These are phyloP conservation scores for Synaphobranchus kaupii DNA, from an alignment of 2,797 vertebrate genomes.

Conservation along the genomic window DNA sequence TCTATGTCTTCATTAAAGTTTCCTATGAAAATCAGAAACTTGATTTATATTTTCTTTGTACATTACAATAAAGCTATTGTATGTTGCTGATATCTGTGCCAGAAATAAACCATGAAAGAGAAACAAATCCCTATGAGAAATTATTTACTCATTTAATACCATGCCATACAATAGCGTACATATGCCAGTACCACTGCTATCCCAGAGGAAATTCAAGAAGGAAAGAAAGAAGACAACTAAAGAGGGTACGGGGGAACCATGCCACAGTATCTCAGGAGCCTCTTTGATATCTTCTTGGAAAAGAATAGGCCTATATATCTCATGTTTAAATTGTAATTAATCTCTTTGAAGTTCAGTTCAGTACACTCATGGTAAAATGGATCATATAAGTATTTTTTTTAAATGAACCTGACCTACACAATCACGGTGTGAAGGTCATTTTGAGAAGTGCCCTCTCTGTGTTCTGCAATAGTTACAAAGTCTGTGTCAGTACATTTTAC, in stretches of 20 bases:
- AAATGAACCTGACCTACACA: not conserved
- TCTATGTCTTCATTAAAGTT: slow-evolving; percentile 32
- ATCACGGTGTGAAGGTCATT: not conserved
- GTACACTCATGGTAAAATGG: not conserved
- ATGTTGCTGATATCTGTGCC: not conserved
- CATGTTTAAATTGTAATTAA: not conserved
- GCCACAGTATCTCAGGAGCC: not conserved
- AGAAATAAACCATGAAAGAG: not conserved
- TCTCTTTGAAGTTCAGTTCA: not conserved
- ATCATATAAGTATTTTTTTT: not conserved
- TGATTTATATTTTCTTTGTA: slow-evolving; percentile 17
- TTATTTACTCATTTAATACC: not conserved
- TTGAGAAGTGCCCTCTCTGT: not conserved
- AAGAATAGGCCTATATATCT: not conserved
- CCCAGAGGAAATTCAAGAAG: not conserved
- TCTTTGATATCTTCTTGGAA: no score
- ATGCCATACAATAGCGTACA: not conserved
- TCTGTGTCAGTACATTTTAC: not conserved
- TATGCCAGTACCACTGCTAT: not conserved
- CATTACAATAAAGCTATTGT: not conserved
- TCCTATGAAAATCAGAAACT: slow-evolving; percentile 16
- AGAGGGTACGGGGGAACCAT: not conserved
- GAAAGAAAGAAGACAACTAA: not conserved
- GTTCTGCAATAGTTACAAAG: not conserved
- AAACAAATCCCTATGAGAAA: not conserved